Conservation (phyloP, 2,113 vertebrate species). For the Heteronetta atricapilla region DNA sequence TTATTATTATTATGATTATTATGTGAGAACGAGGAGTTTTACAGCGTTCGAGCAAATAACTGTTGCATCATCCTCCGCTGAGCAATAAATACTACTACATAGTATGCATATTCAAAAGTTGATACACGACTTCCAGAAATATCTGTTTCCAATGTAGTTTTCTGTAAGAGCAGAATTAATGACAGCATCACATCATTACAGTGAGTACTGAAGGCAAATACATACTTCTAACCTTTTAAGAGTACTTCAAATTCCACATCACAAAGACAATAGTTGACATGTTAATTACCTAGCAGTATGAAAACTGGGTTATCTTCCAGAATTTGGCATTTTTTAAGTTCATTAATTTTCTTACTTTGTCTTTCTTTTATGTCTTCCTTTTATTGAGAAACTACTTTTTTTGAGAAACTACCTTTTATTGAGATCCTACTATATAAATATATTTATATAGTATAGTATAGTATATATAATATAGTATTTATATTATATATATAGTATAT, state of each 20-base stretch:
- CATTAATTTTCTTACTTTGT: background rate
- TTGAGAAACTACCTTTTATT: too few species aligned
- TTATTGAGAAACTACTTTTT: background rate
- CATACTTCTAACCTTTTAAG: background rate
- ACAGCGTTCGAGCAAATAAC: background rate
- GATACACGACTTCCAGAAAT: background rate
- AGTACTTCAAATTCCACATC: background rate
- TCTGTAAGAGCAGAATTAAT: background rate
- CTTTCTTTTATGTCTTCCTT: background rate
- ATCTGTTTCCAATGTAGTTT: background rate
- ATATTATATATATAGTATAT: too few species aligned
- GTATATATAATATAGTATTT: too few species aligned
- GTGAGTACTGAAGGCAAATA: background rate
- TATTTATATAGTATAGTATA: too few species aligned
- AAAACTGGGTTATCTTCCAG: conserved; percentile 20
- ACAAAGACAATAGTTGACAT: background rate
- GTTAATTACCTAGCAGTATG: background rate
- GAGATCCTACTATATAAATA: too few species aligned
- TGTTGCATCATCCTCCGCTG: fast-evolving
- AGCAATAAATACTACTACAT: background rate
- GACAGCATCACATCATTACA: background rate
- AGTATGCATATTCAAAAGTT: background rate
- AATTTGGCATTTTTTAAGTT: background rate
- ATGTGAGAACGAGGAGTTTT: background rate
- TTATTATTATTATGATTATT: background rate